These are phyloP conservation scores for Tetramorium parvispinum DNA, from an alignment of 1,140 invertebrate genomes.

Conservation along the genomic window DNA sequence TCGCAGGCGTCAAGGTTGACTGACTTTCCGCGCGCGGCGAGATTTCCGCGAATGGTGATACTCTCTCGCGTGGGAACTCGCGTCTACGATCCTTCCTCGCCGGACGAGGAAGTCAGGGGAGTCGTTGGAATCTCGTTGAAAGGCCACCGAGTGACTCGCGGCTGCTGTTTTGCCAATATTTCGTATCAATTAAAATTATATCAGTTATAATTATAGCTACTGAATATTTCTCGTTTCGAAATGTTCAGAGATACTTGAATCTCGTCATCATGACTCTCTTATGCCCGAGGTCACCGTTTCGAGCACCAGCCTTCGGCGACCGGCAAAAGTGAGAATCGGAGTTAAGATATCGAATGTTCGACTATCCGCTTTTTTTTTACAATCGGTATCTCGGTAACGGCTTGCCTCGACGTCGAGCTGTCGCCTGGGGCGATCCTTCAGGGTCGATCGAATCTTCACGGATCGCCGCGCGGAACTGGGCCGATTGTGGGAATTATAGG, in stretches of 20 bases:
- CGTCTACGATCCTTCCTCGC: neutral
- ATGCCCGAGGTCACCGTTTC: neutral
- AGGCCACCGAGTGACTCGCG: neutral
- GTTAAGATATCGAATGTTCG: neutral
- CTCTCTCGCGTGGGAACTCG: conserved; percentile 19
- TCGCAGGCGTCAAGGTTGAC: conserved; percentile 61
- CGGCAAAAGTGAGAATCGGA: conserved; percentile 10
- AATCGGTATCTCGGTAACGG: neutral
- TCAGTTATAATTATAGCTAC: too few species aligned
- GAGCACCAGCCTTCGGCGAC: neutral
- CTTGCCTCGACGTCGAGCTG: neutral
- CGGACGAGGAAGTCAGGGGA: neutral
- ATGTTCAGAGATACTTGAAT: neutral
- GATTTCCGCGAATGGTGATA: conserved; percentile 24
- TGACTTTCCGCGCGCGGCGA: conserved; percentile 33
- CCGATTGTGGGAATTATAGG: conserved; percentile 46
- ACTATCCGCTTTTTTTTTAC: neutral
- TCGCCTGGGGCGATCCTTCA: neutral
- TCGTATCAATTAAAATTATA: too few species aligned
- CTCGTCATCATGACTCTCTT: neutral
- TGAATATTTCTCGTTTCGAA: too few species aligned
- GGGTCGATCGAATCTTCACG: conserved; percentile 34
- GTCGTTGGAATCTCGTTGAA: neutral
- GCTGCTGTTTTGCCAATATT: too few species aligned
- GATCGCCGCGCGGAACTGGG: conserved; percentile 31